These are phyloP conservation scores for Heterodera filipjevi DNA, from an alignment of 2,888 invertebrate species.

Conservation along the genomic window DNA sequence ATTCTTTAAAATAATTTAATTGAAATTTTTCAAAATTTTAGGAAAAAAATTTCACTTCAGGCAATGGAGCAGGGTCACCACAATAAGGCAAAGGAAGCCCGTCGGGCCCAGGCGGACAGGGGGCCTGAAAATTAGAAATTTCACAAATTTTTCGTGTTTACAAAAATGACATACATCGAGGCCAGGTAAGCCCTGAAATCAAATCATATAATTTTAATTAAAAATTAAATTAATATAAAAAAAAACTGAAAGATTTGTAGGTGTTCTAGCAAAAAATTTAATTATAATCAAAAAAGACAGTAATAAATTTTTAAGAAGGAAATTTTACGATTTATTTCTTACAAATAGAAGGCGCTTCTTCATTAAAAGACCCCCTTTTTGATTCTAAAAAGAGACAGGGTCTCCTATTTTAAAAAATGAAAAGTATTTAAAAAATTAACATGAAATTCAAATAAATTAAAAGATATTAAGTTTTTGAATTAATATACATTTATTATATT, in stretches of 20 bases:
- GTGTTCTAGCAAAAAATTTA: no score
- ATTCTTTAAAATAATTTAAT: background rate
- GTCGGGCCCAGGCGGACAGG: slow-evolving; percentile 94
- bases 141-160: slow-evolving; percentile 70
- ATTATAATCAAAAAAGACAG: no score
- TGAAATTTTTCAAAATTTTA: background rate
- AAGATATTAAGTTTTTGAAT: no score
- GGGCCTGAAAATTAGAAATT: slow-evolving; percentile 93
- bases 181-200: slow-evolving; percentile 84
- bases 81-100: slow-evolving; percentile 94
- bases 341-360: no score
- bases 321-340: no score
- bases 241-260: no score
- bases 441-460: background rate
- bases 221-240: background rate
- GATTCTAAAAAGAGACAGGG: no score
- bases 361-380: no score
- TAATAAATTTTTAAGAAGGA: no score
- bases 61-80: slow-evolving; percentile 36
- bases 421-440: no score
- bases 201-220: background rate
- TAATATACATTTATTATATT: background rate
- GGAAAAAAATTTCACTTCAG: slow-evolving; percentile 13
- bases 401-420: no score
- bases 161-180: slow-evolving; percentile 44